Evolutionary conservation across 2,888 invertebrate genomes (phyloP), one percentile per base, ranked within the genome.

Genomic region (Drosophila acutilabella): DNA sequence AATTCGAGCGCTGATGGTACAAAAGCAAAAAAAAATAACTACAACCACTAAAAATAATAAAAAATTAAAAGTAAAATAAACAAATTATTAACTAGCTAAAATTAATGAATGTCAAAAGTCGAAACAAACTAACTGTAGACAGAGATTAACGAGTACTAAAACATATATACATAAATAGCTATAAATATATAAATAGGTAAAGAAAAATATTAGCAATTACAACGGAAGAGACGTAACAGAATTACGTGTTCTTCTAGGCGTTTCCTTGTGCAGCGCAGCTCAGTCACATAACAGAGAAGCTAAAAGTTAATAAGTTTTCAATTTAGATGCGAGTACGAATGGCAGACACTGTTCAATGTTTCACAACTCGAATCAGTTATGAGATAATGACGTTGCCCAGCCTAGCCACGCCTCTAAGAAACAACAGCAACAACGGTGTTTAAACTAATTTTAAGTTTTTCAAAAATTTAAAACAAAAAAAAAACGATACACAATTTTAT

Each of bases 1-100:
- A 90, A 90, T 89, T 91, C 88, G 91, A 91, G 91, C 91, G 91
- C 91, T 91, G 89, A 91, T 87, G 91, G 91, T 91, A 91, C 91
- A 91, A 91, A 30, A 30, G 30, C 30, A 30, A 30, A 30, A 7
- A 30, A 8, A 91, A 71, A 67, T 66, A 72, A 73, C 53, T 62
- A 66, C 20, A 30, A 52, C 11, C 30, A 45, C 36, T 92, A 91
- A 92, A 92, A 91, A 89, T 80, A 69, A 66, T 69, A 73, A 36
- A 60, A 71, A 73, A 40, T 50, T 52, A 45, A 53, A 60, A 48
- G 52, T 20, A 57, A 66, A 51, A 42, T 51, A 47, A 30, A 66
- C 68, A 70, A 53, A 60, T 47, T 53, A 64, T 69, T 77, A 77
- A 70, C 38, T 80, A 89, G 79, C 57, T 67, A 67, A 80, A 77